Base-by-base conservation (phyloP, 2,113 vertebrate genomes). In the Bucco capensis region DNA sequence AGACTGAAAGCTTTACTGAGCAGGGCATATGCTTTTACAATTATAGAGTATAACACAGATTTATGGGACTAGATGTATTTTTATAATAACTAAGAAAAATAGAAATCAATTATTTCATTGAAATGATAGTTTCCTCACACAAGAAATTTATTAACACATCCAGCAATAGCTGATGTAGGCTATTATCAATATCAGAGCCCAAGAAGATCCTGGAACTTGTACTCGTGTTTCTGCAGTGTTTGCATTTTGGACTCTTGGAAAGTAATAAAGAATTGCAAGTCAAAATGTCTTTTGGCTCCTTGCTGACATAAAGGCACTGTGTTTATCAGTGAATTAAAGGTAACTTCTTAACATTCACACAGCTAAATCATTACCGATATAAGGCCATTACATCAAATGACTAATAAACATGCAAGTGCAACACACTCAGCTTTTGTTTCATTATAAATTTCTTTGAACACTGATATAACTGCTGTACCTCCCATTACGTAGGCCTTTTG, bases 251-350 rank as follows among this genome's bases (percentile, higher is more conserved):
- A 64, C 15, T 64, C 65, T 38, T 81, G n/a, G 51, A 88, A 94
- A 88, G 47, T 51, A 92, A 89, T 85, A 92, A 91, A 67, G 64
- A 11, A 54, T 38, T 88, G 71, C 62, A 93, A 47, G 73, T 74
- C 27, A 91, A 67, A 42, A 66, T 74, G 28, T 31, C 31, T 94
- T 75, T 75, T 89, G 22, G 54, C 25, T 84, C 57, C 56, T 86
- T 67, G 42, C 56, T 93, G 85, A 46, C 53, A 64, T 44, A 89
- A 80, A 86, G 47, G 30, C 51, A 81, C 60, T 79, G 33, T 64
- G 30, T 64, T 83, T 73, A 83, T 80, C 50, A 73, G 50, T 65
- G 65, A 67, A 46, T 71, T 77, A 77, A 81, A 82, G 65, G 33
- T 25, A 89, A 56, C 47, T 85, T 85, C 64, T 78, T 69, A 37